Percentiles rank a stretch among this genome's conserved stretches.
phyloP scores from a whole-genome alignment of 2,797 vertebrate genomes.

The Bovichtus diacanthus region DNA sequence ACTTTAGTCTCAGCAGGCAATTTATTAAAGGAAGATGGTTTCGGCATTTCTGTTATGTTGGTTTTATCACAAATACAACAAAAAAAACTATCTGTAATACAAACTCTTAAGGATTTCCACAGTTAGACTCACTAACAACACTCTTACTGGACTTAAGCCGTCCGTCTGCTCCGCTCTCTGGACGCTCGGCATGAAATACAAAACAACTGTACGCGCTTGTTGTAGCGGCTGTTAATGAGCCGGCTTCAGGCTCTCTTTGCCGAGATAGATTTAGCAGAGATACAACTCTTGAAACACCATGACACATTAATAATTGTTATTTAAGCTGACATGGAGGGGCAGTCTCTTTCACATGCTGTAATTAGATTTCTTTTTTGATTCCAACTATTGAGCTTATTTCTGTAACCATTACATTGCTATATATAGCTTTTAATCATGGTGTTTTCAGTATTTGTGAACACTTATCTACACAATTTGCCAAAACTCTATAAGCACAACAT shows the following conservation, averaged over 20 bases:
- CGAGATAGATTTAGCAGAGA: constrained; percentile 25
- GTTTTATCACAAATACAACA: constrained; percentile 16
- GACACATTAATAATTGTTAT: constrained; percentile 18
- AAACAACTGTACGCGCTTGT: no score
- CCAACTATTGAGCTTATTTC: neutral
- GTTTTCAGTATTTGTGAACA: neutral
- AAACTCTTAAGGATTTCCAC: neutral
- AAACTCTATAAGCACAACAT: neutral
- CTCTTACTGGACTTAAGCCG: neutral
- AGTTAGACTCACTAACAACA: neutral
- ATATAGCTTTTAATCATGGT: constrained; percentile 14
- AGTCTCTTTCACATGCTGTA: constrained; percentile 7
- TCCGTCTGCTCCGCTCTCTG: neutral
- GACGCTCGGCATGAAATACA: neutral
- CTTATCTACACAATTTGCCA: neutral
- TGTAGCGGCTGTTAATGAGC: constrained; percentile 19
- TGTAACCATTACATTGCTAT: constrained; percentile 6
- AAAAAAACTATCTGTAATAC: neutral
- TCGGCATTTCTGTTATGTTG: neutral
- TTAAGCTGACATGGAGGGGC: constrained; percentile 13
- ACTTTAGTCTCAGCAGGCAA: constrained; percentile 24
- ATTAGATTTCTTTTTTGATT: constrained; percentile 9
- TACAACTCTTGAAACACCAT: constrained; percentile 6
- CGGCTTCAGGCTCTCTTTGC: constrained; percentile 15
- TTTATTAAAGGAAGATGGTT: constrained; percentile 2